Evolutionary conservation across 1,140 invertebrate genomes (phyloP).

Genomic region (Temnothorax curvispinosus): DNA sequence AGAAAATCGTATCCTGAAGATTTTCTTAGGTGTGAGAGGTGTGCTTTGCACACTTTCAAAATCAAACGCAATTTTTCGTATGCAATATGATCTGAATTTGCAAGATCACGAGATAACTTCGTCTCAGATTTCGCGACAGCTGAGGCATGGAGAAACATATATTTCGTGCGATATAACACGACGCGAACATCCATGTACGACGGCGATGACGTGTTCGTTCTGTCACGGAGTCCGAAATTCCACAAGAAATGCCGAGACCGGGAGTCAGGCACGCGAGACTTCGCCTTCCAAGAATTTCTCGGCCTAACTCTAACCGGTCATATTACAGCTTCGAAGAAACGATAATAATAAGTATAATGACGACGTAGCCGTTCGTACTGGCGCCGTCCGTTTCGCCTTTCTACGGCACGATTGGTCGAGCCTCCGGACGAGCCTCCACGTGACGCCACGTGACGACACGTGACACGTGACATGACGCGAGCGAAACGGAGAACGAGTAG

Average conservation of each 20-base stretch:
- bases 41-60: not conserved
- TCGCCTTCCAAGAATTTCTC: not conserved
- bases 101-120: not conserved
- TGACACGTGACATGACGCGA: not conserved
- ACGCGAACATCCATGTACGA: not conserved
- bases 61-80: not conserved
- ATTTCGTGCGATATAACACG: not conserved
- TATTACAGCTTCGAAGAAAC: conserved; percentile 15
- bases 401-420: conserved; percentile 72
- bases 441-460: not conserved
- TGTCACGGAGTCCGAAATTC: not conserved
- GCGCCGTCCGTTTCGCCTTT: conserved; percentile 54
- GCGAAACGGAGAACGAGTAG: conserved; percentile 10
- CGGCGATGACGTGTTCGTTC: not conserved
- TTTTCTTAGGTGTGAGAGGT: too few relatives aligned
- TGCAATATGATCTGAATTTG: not conserved
- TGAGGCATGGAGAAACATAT: not conserved
- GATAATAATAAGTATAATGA: conserved; percentile 40
- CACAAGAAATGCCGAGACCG: not conserved
- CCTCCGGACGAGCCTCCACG: conserved; percentile 73
- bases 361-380: not conserved
- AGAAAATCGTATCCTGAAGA: too few relatives aligned
- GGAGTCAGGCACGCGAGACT: not conserved
- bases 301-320: not conserved
- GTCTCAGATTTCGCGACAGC: not conserved